A percentile compares a stretch with the other conserved stretches of the same genome.
Conservation (phyloP, 2,888 invertebrate species). For the Pammene fasciana region DNA sequence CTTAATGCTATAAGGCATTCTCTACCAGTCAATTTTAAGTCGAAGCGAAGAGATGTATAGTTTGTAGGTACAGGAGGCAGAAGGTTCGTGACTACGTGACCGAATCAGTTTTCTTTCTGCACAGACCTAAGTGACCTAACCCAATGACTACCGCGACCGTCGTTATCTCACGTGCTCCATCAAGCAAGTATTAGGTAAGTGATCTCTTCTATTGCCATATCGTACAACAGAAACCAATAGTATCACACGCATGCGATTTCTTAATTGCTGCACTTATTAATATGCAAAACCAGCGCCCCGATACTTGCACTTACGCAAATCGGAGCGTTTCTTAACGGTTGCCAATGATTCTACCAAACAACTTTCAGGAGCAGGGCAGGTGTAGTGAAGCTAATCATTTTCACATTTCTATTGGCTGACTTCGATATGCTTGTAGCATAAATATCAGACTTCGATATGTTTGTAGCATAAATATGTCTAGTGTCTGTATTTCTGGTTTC, state of each 20-base stretch:
- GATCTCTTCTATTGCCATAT: conserved; percentile 5
- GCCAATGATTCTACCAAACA: conserved; percentile 31
- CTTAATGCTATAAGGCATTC: too few species aligned
- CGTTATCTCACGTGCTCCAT: not conserved
- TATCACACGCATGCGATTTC: conserved; percentile 43
- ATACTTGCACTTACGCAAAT: conserved; percentile 43
- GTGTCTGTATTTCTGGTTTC: too few species aligned
- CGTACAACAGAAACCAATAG: conserved; percentile 34
- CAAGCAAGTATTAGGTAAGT: not conserved
- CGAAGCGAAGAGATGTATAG: too few species aligned
- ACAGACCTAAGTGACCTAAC: too few species aligned
- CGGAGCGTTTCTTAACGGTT: conserved; percentile 37
- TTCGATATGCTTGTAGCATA: conserved; percentile 2
- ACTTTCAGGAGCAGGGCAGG: conserved; percentile 37
- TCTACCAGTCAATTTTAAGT: too few species aligned
- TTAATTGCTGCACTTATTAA: conserved; percentile 45
- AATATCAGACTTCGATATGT: conserved; percentile 4
- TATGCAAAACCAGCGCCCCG: conserved; percentile 42
- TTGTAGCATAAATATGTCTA: not conserved
- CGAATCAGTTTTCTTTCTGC: too few species aligned
- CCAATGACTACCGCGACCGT: not conserved
- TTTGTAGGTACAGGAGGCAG: too few species aligned
- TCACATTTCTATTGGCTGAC: conserved; percentile 4
- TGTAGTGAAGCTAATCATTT: conserved; percentile 30
- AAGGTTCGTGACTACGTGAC: too few species aligned